Conservation (phyloP, 2,113 vertebrate genomes). For the Cyprinus carpio region DNA sequence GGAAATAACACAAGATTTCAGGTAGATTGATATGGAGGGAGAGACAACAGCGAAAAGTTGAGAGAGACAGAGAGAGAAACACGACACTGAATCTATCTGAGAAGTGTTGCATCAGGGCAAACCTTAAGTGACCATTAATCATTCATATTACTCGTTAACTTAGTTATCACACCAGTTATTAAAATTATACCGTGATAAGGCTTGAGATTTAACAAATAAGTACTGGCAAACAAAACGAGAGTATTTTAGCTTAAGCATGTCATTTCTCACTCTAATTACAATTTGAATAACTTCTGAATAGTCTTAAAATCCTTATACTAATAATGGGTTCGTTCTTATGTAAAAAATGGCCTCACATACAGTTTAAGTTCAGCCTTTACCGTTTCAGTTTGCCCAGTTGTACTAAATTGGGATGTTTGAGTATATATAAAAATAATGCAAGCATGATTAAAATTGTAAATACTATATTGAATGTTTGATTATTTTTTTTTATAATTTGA, state of each 20-base stretch:
- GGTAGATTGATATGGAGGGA: conserved; percentile 62
- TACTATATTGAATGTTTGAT: not conserved
- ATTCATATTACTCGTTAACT: not conserved
- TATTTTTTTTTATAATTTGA: not conserved
- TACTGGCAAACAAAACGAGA: not conserved
- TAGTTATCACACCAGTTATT: not conserved
- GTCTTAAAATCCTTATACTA: not conserved
- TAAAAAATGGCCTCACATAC: not conserved
- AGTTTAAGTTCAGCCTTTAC: not conserved
- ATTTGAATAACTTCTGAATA: not conserved
- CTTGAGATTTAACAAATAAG: not conserved
- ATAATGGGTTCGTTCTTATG: not conserved
- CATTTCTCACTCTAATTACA: not conserved
- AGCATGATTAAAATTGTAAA: not conserved
- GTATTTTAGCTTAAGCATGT: not conserved
- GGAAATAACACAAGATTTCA: conserved; percentile 78
- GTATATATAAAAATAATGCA: not conserved
- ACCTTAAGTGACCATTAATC: not conserved
- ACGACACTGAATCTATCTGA: not conserved
- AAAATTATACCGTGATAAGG: not conserved
- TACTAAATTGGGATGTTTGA: not conserved
- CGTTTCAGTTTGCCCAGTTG: not conserved
- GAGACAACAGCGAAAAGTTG: conserved; percentile 24
- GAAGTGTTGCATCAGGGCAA: conserved; percentile 3
- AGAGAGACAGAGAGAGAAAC: conserved; percentile 8